Base-by-base conservation (phyloP, 2,797 vertebrate species). In the Iguana delicatissima region DNA sequence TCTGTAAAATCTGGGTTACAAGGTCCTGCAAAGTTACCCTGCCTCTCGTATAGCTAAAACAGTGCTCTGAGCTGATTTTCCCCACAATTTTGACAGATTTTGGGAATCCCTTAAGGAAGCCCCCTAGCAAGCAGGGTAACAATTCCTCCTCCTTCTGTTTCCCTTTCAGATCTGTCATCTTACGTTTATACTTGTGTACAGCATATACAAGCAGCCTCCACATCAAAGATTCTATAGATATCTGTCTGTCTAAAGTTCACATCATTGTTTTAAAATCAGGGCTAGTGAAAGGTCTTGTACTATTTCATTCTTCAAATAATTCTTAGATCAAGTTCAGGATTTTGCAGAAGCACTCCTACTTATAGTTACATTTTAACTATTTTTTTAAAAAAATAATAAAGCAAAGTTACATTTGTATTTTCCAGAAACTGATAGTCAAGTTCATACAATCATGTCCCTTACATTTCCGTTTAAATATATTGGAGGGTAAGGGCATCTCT, bases 151-250 rank as follows among this genome's bases (percentile, higher is more conserved):
- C n/a, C n/a, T n/a, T n/a, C n/a, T n/a, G n/a, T n/a, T n/a, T n/a
- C n/a, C n/a, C n/a, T n/a, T n/a, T n/a, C n/a, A n/a, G n/a, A n/a
- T n/a, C n/a, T n/a, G n/a, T n/a, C n/a, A n/a, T n/a, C n/a, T n/a
- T n/a, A n/a, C n/a, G n/a, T n/a, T 88, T 79, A 81, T 64, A 1
- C 42, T 88, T 92, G 90, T 90, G 4, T 80, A 83, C 3, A 57
- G 4, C 4, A 46, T 6, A 62, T 29, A 10, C 50, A 69, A 76
- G 87, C 14, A 90, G 13, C 22, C 73, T 42, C 8, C 83, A 7
- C 50, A 83, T 80, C 62, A 88, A 87, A 87, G 89, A 16, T 1
- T 85, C 57, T 79, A 52, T 13, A 87, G 24, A 80, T 13, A 22
- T 32, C 22, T 62, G 13, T 14, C 35, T 79, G 50, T 10, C 38